phyloP scores from a whole-genome alignment of 2,888 invertebrate genomes.

The Latrodectus hesperus region DNA sequence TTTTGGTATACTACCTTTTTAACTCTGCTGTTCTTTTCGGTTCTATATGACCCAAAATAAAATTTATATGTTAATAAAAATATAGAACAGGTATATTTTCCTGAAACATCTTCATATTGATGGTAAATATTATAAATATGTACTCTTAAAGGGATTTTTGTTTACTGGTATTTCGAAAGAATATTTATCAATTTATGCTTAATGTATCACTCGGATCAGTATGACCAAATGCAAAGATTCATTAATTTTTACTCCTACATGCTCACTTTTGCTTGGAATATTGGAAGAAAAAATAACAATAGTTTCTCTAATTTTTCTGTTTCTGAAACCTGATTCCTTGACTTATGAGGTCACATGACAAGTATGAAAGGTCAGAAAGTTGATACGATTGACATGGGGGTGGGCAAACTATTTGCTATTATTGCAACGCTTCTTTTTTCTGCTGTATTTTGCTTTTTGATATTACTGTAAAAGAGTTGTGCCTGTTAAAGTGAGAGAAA shows the following conservation, averaged over 20 bases:
- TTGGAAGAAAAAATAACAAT: neutral
- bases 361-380: neutral
- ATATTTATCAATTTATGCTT: neutral
- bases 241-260: neutral
- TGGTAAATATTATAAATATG: too few species aligned
- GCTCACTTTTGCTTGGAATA: slow-evolving; percentile 1
- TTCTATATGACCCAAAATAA: slow-evolving; percentile 7
- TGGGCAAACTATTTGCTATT: neutral
- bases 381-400: neutral
- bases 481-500: too few species aligned
- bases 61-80: too few species aligned
- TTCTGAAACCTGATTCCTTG: neutral
- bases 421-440: slow-evolving; percentile 1
- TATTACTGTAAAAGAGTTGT: too few species aligned
- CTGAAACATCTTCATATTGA: too few species aligned
- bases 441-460: neutral
- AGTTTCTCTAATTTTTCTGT: slow-evolving; percentile 15
- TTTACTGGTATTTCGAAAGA: slow-evolving; percentile 15
- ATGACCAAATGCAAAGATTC: neutral
- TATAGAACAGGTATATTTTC: too few species aligned
- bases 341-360: slow-evolving; percentile 9
- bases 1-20: neutral
- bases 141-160: slow-evolving; percentile 8
- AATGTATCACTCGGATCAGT: neutral
- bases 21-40: slow-evolving; percentile 6